phyloP scores from a whole-genome alignment of 2,113 vertebrate genomes.

The Rostratula benghalensis region DNA sequence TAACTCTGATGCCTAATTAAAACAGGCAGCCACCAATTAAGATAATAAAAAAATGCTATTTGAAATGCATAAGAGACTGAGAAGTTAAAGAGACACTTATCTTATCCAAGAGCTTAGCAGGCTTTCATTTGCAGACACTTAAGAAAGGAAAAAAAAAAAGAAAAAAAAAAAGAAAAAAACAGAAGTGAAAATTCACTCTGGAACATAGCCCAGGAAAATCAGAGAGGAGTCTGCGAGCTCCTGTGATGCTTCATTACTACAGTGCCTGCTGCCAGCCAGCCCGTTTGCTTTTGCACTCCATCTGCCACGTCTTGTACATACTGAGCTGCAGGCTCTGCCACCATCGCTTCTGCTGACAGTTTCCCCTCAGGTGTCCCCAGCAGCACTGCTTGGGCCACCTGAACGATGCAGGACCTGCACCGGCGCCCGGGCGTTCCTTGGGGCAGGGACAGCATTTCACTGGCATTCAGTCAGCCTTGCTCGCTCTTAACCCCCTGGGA shows the following conservation, averaged over 20 bases:
- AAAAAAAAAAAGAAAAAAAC: not conserved
- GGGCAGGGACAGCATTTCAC: not conserved
- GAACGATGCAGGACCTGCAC: not conserved
- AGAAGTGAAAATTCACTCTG: not conserved
- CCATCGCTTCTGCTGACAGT: not conserved
- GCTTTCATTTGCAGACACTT: slow-evolving; percentile 43
- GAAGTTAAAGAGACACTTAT: slow-evolving; percentile 16
- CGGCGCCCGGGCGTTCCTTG: not conserved
- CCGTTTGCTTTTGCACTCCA: slow-evolving; percentile 33
- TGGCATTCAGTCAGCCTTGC: not conserved
- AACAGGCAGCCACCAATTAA: slow-evolving; percentile 33
- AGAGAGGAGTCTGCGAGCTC: not conserved
- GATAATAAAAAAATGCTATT: not conserved
- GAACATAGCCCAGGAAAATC: slow-evolving; percentile 40
- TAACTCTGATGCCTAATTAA: slow-evolving; percentile 34
- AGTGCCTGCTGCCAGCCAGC: slow-evolving; percentile 38
- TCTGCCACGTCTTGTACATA: slow-evolving; percentile 53
- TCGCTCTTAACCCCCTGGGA: not conserved
- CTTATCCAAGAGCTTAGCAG: slow-evolving; percentile 20
- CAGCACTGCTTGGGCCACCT: not conserved
- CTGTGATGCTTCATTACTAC: not conserved
- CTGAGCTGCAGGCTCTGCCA: not conserved
- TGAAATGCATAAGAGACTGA: slow-evolving; percentile 38
- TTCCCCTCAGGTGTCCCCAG: not conserved
- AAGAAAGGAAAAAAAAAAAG: not conserved